Percentiles rank a stretch among this genome's conserved stretches.
Conservation (phyloP, 1,140 invertebrate genomes). For the Goniozus legneri region DNA sequence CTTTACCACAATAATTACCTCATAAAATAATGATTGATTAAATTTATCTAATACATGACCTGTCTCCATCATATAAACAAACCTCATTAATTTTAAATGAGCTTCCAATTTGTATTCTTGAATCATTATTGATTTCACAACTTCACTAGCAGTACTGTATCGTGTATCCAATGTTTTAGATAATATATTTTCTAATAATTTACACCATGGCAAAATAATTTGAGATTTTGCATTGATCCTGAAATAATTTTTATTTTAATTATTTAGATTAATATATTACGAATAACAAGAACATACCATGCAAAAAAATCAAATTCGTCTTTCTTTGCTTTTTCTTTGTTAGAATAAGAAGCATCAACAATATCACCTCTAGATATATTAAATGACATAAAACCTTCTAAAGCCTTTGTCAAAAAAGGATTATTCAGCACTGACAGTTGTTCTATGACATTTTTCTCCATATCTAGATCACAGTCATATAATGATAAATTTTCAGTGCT, state of each 20-base stretch:
- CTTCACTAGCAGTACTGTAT: slow-evolving; percentile 52
- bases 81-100: slow-evolving; percentile 53
- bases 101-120: slow-evolving; percentile 53
- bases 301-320: background rate
- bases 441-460: slow-evolving; percentile 34
- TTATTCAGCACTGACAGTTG: slow-evolving; percentile 43
- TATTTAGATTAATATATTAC: no score
- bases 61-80: slow-evolving; percentile 62
- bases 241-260: slow-evolving; percentile 19
- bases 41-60: slow-evolving; percentile 64
- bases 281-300: background rate
- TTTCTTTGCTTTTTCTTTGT: background rate
- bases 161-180: slow-evolving; percentile 45
- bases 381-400: slow-evolving; percentile 37
- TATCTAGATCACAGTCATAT: slow-evolving; percentile 19
- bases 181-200: slow-evolving; percentile 49
- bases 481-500: slow-evolving; percentile 6
- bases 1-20: slow-evolving; percentile 43
- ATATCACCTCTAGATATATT: slow-evolving; percentile 20
- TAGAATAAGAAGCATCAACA: slow-evolving; percentile 20
- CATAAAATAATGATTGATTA: slow-evolving; percentile 58
- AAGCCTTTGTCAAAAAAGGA: slow-evolving; percentile 48
- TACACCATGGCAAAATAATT: slow-evolving; percentile 39
- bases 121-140: slow-evolving; percentile 55
- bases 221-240: slow-evolving; percentile 33